Evolutionary conservation across 2,113 vertebrate genomes (phyloP), one percentile per base, ranked within the genome.

Genomic region (Microtus oregoni): DNA sequence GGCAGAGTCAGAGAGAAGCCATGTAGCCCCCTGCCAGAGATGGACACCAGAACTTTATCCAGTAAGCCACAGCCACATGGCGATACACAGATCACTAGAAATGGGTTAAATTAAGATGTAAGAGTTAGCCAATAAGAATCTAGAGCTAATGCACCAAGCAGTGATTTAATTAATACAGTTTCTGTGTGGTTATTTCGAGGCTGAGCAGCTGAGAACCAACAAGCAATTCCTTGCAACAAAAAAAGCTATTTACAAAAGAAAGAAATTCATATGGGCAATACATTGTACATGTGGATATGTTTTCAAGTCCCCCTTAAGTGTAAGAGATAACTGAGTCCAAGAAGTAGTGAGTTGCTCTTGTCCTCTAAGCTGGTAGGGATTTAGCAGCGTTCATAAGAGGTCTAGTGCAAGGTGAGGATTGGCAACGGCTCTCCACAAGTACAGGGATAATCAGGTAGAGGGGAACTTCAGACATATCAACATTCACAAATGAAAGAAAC

Each of bases 321-420:
- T 47, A 81, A 91, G 67, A 38, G 41, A 55, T 70, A 93, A 89
- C 7, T 89, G 65, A 72, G 6, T 52, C 55, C 58, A 68, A 55
- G 88, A 86, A 89, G 24, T n/a, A 24, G 17, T 93, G 44, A 30
- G 14, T 77, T 70, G 22, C 85, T 95, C 95, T 8, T 78, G 76
- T 78, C 30, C 30, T 44, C 55, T 85, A 90, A 88, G 20, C 35
- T 52, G 10, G 79, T 85, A 75, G 75, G 61, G 63, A 50, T 10
- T 22, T 47, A 20, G 61, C 7, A 20, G 61, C 7, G 9, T 86
- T 67, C 17, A 32, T 20, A 44, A 32, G 38, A 65, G n/a, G 26
- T 44, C 82, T 44, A 65, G 38, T 30, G 24, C 58, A 44, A 44
- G 15, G 5, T 67, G 61, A 47, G n/a, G 61, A 20, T 63, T 67